A percentile compares a stretch with the other conserved stretches of the same genome.
phyloP scores from a whole-genome alignment of 2,113 vertebrate species.

The Atractosteus spatula region DNA sequence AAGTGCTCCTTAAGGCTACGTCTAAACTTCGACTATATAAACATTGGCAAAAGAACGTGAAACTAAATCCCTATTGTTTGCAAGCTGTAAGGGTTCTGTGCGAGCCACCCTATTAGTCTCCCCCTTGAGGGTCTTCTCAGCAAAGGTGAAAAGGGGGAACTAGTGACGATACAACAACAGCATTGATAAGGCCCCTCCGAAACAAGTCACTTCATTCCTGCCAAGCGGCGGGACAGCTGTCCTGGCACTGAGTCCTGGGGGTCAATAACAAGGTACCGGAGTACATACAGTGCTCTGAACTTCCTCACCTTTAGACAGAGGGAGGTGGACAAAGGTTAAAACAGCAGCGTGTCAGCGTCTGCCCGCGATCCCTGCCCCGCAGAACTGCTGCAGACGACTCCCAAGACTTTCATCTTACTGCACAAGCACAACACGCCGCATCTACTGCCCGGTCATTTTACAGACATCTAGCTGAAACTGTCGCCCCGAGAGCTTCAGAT shows the following conservation, averaged over 20 bases:
- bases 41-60: slow-evolving; percentile 92
- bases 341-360: slow-evolving; percentile 60
- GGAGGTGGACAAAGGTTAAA: slow-evolving; percentile 96
- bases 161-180: slow-evolving; percentile 75
- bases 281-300: slow-evolving; percentile 90
- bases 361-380: slow-evolving; percentile 62
- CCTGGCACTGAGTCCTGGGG: slow-evolving; percentile 76
- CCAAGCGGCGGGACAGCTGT: slow-evolving; percentile 70
- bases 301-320: slow-evolving; percentile 84
- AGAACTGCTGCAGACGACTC: not conserved
- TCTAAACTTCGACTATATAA: slow-evolving; percentile 87
- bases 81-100: slow-evolving; percentile 70
- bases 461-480: too few species aligned
- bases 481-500: too few species aligned
- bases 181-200: slow-evolving; percentile 88
- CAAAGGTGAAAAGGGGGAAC: slow-evolving; percentile 83
- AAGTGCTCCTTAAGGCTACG: slow-evolving; percentile 81
- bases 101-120: slow-evolving; percentile 85
- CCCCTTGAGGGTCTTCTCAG: slow-evolving; percentile 84
- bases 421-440: too few species aligned
- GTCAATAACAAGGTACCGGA: slow-evolving; percentile 85
- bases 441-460: too few species aligned
- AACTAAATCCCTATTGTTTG: slow-evolving; percentile 86
- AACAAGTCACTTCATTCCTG: slow-evolving; percentile 84
- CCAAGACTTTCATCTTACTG: too few species aligned